Conservation (phyloP, 2,113 vertebrate species). For the Neofelis nebulosa region DNA sequence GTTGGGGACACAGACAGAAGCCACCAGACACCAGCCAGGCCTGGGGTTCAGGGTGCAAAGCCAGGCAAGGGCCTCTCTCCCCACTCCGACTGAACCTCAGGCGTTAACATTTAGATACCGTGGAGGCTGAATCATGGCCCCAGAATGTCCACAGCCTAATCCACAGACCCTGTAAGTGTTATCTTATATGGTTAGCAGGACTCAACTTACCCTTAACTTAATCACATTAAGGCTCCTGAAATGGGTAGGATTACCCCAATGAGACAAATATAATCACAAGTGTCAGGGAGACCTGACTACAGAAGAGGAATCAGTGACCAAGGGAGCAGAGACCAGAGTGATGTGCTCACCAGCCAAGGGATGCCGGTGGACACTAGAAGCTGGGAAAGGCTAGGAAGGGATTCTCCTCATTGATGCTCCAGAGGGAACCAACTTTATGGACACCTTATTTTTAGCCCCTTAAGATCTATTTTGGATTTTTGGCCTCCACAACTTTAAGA, state of each 20-base stretch:
- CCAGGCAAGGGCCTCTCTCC: background rate
- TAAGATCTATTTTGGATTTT: background rate
- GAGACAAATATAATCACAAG: background rate
- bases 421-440: background rate
- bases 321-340: background rate
- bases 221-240: background rate
- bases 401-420: background rate
- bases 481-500: background rate
- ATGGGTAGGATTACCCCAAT: background rate
- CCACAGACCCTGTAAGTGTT: background rate
- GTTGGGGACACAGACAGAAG: background rate
- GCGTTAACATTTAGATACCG: background rate
- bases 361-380: fast-evolving
- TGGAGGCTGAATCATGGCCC: background rate
- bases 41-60: background rate
- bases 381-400: background rate
- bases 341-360: background rate
- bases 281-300: background rate
- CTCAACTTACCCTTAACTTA: background rate
- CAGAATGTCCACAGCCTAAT: background rate
- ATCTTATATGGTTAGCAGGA: background rate
- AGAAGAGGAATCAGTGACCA: background rate
- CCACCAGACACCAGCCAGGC: background rate
- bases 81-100: background rate
- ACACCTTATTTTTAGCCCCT: background rate